These are phyloP conservation scores for Andrena chrysosceles DNA, from an alignment of 2,888 invertebrate species.

Conservation along the genomic window DNA sequence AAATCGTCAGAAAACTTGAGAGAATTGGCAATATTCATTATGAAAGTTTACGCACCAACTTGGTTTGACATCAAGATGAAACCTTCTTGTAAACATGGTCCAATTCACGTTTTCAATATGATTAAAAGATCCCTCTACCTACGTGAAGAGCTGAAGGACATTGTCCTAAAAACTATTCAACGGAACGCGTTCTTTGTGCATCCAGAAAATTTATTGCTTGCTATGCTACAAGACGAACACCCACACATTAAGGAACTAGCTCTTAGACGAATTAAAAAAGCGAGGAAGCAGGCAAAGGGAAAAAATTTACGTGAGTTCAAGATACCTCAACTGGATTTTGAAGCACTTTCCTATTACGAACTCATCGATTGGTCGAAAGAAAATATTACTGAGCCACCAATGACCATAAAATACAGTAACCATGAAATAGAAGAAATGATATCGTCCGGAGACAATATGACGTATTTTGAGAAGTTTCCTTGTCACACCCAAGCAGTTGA, in stretches of 20 bases:
- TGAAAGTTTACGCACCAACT: too few relatives aligned
- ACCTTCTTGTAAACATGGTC: too few relatives aligned
- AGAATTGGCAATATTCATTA: too few relatives aligned
- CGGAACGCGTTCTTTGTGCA: not conserved
- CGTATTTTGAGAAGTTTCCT: not conserved
- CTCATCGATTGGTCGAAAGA: not conserved
- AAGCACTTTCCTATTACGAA: not conserved
- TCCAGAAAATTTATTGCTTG: not conserved
- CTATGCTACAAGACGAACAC: not conserved
- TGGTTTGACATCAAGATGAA: too few relatives aligned
- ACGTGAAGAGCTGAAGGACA: too few relatives aligned
- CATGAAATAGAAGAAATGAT: not conserved
- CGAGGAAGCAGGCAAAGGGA: not conserved
- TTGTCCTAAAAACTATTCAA: not conserved
- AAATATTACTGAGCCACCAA: not conserved
- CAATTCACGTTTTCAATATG: too few relatives aligned
- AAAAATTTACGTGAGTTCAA: not conserved
- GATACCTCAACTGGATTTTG: not conserved
- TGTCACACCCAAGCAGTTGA: not conserved
- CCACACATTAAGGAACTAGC: not conserved
- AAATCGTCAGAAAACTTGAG: too few relatives aligned
- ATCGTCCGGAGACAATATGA: not conserved
- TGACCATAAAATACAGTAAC: not conserved
- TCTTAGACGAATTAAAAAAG: not conserved
- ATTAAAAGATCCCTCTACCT: too few relatives aligned